Percentiles rank a stretch among this genome's conserved stretches.
These are phyloP conservation scores for Takifugu rubripes DNA, from an alignment of 2,797 vertebrate genomes.

Conservation along the genomic window DNA sequence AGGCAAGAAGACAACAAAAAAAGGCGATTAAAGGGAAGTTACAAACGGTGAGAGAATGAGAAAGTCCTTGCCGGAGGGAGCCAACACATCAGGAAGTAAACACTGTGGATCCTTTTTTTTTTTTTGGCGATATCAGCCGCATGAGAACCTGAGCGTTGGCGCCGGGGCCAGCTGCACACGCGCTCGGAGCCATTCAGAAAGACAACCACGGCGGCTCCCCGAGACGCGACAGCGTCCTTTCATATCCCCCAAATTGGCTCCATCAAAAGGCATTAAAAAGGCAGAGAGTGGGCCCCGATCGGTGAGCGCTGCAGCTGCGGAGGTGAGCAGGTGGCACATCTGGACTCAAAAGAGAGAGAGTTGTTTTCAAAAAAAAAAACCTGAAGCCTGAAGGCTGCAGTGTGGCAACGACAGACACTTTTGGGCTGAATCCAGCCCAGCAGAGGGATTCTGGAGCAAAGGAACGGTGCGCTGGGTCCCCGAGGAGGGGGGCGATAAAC, in stretches of 20 bases:
- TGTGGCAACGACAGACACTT: constrained; percentile 18
- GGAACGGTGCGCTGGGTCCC: constrained; percentile 15
- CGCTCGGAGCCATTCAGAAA: constrained; percentile 10
- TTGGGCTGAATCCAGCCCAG: constrained; percentile 14
- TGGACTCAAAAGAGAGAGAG: constrained; percentile 11
- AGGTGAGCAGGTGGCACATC: constrained; percentile 59
- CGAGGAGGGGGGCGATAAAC: constrained; percentile 11
- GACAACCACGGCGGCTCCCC: constrained; percentile 35
- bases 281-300: constrained; percentile 46
- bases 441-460: constrained; percentile 7
- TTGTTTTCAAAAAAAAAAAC: not conserved
- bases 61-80: constrained; percentile 64
- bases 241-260: constrained; percentile 46
- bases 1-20: constrained; percentile 34
- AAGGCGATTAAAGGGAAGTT: constrained; percentile 40
- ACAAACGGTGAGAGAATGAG: constrained; percentile 37
- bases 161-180: constrained; percentile 22
- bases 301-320: constrained; percentile 43
- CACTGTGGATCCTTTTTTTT: constrained; percentile 10
- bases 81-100: constrained; percentile 48
- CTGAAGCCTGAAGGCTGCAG: constrained; percentile 4
- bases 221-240: constrained; percentile 36
- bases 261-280: constrained; percentile 57
- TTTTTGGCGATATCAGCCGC: constrained; percentile 22
- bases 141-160: constrained; percentile 6